Evolutionary conservation across 2,797 vertebrate species (phyloP).

Genomic region (Liparis tanakae): DNA sequence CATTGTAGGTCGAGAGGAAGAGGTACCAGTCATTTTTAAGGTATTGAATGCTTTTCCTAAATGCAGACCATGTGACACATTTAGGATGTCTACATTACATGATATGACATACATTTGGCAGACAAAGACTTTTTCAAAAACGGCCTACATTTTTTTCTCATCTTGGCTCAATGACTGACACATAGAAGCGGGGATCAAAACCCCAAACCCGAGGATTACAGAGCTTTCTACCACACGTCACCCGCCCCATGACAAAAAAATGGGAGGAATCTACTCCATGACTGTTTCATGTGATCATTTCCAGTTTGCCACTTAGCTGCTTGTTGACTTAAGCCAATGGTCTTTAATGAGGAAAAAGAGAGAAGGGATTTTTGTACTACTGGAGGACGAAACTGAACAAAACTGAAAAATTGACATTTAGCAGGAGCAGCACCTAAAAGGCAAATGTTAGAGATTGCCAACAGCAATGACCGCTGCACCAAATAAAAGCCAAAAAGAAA

Average conservation of each 20-base stretch:
- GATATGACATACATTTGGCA: conserved; percentile 1
- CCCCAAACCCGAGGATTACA: background rate
- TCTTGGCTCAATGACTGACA: background rate
- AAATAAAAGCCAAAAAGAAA: background rate
- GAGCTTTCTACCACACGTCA: background rate
- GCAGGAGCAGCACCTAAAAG: background rate
- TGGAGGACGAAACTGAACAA: background rate
- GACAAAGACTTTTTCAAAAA: conserved; percentile 10
- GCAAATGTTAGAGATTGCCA: background rate
- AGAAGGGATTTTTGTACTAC: background rate
- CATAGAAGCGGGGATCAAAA: background rate
- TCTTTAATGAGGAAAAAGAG: conserved; percentile 3
- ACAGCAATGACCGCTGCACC: background rate
- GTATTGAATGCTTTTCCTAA: background rate
- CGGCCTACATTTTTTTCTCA: background rate
- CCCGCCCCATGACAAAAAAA: background rate
- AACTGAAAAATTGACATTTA: background rate
- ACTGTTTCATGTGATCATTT: conserved; percentile 2
- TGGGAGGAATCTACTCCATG: background rate
- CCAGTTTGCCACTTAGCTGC: background rate
- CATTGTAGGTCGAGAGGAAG: conserved; percentile 3
- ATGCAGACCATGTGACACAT: conserved; percentile 11
- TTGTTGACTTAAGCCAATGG: background rate
- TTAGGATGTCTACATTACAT: background rate
- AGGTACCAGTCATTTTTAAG: background rate